phyloP scores from a whole-genome alignment of 2,888 invertebrate species.

The Limulus polyphemus region DNA sequence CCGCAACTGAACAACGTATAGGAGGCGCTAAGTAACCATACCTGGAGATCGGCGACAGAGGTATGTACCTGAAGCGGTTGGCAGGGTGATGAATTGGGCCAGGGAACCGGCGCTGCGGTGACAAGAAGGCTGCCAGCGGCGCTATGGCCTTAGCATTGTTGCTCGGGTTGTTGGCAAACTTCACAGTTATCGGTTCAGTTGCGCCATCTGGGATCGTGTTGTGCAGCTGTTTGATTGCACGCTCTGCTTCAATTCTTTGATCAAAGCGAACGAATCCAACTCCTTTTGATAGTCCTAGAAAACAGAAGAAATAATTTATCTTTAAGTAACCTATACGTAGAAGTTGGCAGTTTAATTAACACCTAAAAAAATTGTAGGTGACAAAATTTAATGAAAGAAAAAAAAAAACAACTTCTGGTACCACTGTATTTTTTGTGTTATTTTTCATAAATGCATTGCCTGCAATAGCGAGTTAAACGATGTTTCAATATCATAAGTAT shows the following conservation, averaged over 20 bases:
- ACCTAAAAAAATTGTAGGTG: too few species aligned
- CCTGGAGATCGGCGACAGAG: conserved; percentile 34
- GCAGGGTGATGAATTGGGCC: conserved; percentile 80
- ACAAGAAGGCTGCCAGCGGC: conserved; percentile 61
- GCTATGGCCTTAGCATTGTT: conserved; percentile 67
- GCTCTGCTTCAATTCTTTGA: conserved; percentile 75
- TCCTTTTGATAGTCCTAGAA: conserved; percentile 68
- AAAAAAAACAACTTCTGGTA: too few species aligned
- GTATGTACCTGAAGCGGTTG: conserved; percentile 54
- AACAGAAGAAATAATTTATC: background rate
- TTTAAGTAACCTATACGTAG: too few species aligned
- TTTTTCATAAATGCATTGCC: too few species aligned
- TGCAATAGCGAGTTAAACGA: too few species aligned
- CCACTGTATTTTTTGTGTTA: too few species aligned
- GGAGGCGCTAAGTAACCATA: conserved; percentile 12
- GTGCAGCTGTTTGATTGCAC: conserved; percentile 78
- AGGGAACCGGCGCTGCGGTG: conserved; percentile 50
- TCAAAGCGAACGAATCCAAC: conserved; percentile 89
- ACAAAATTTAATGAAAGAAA: too few species aligned
- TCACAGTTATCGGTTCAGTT: conserved; percentile 81
- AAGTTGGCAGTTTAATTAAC: too few species aligned
- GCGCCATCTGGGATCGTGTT: conserved; percentile 75
- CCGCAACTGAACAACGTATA: too few species aligned
- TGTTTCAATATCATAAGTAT: too few species aligned
- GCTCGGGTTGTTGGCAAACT: conserved; percentile 85